phyloP scores from a whole-genome alignment of 2,888 invertebrate species.

The Drosophila tanythrix region DNA sequence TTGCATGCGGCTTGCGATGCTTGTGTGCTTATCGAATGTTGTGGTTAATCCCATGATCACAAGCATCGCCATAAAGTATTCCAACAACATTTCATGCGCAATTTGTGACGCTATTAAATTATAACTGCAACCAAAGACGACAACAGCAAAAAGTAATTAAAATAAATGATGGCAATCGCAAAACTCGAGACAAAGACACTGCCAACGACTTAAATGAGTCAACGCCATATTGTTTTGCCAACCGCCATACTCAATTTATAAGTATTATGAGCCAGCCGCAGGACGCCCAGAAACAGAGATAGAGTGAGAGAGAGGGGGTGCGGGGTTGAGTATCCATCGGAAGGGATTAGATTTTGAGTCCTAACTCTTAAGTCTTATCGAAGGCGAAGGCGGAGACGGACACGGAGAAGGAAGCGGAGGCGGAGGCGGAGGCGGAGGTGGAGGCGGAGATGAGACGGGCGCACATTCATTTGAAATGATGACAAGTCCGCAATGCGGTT shows the following conservation, averaged over 20 bases:
- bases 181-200: slow-evolving; percentile 54
- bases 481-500: slow-evolving; percentile 77
- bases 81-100: slow-evolving; percentile 85
- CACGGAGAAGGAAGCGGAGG: slow-evolving; percentile 34
- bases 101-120: slow-evolving; percentile 79
- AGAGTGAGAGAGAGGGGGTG: neutral
- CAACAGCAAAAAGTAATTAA: slow-evolving; percentile 72
- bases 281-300: slow-evolving; percentile 4
- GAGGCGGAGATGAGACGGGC: slow-evolving; percentile 46
- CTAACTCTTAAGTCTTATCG: slow-evolving; percentile 60
- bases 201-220: slow-evolving; percentile 54
- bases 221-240: slow-evolving; percentile 67
- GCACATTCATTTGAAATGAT: slow-evolving; percentile 75
- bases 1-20: slow-evolving; percentile 65
- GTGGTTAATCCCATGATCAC: slow-evolving; percentile 85
- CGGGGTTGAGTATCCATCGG: slow-evolving; percentile 38
- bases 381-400: slow-evolving; percentile 37
- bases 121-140: slow-evolving; percentile 72
- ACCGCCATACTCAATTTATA: slow-evolving; percentile 59
- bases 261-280: slow-evolving; percentile 42
- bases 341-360: slow-evolving; percentile 72
- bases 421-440: slow-evolving; percentile 27
- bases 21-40: slow-evolving; percentile 77
- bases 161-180: slow-evolving; percentile 80
- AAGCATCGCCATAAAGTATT: slow-evolving; percentile 83